These are phyloP conservation scores for Neotragus moschatus DNA, from an alignment of 2,113 vertebrate genomes.

Conservation along the genomic window DNA sequence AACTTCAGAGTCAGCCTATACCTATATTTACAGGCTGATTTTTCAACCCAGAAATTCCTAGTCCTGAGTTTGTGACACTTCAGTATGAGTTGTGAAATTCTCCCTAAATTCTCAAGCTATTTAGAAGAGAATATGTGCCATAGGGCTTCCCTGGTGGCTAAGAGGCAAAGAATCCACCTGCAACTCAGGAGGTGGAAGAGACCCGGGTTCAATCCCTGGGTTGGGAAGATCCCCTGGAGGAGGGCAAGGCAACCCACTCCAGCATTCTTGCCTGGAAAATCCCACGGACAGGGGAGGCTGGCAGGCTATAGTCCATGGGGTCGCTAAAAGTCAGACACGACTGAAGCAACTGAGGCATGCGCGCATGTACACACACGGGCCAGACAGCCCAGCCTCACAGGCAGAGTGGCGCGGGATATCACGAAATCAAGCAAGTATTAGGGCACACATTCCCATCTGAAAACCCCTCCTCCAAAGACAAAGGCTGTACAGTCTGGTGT, in stretches of 20 bases:
- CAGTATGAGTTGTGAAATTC: conserved; percentile 39
- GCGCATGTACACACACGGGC: accelerated
- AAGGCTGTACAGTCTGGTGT: not conserved
- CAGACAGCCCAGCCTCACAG: not conserved
- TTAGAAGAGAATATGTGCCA: conserved; percentile 32
- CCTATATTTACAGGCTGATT: conserved; percentile 6
- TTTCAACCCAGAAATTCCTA: conserved; percentile 44
- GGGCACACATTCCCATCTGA: not conserved
- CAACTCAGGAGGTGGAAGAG: not conserved
- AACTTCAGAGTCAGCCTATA: conserved; percentile 17
- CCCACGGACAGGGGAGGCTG: not conserved
- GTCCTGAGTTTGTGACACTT: conserved; percentile 32
- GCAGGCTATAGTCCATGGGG: accelerated
- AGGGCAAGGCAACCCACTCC: not conserved
- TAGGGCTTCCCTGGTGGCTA: not conserved
- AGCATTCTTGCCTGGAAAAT: not conserved
- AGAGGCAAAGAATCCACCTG: not conserved
- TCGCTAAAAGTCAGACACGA: not conserved
- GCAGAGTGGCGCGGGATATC: not conserved
- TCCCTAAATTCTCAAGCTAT: conserved; percentile 30
- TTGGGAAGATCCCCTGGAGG: not conserved
- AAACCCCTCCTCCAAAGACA: not conserved
- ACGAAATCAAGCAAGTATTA: not conserved
- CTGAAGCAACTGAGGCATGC: not conserved
- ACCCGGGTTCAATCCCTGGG: not conserved